Evolutionary conservation across 2,797 vertebrate species (phyloP).

Genomic region (Lacerta bilineata): DNA sequence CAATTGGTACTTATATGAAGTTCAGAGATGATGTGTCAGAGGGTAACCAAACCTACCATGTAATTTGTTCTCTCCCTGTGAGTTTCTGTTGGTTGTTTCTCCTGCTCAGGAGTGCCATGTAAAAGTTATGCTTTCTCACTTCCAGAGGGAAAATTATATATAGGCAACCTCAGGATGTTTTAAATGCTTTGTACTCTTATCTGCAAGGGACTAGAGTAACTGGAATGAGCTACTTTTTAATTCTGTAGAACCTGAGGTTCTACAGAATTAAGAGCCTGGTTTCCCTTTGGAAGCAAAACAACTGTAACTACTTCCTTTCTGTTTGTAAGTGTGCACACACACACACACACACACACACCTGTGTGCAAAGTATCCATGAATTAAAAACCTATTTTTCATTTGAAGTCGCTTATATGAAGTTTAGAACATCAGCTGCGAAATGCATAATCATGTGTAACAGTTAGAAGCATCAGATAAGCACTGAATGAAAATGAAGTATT

Average conservation of each 20-base stretch:
- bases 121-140: background rate
- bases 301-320: background rate
- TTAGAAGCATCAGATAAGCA: background rate
- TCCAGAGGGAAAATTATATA: background rate
- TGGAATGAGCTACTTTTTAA: background rate
- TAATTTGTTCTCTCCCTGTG: background rate
- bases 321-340: background rate
- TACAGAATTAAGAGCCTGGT: background rate
- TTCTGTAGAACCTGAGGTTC: background rate
- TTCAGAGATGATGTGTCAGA: background rate
- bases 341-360: background rate
- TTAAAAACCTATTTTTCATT: background rate
- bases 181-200: background rate
- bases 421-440: background rate
- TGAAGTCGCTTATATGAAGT: background rate
- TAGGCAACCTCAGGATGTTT: background rate
- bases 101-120: background rate
- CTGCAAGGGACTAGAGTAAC: background rate
- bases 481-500: slow-evolving; percentile 10
- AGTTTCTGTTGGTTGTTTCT: background rate
- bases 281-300: background rate
- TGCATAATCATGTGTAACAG: background rate
- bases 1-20: background rate
- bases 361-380: background rate
- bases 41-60: background rate